Conservation (phyloP, 2,113 vertebrate genomes). For the Tragelaphus buxtoni region DNA sequence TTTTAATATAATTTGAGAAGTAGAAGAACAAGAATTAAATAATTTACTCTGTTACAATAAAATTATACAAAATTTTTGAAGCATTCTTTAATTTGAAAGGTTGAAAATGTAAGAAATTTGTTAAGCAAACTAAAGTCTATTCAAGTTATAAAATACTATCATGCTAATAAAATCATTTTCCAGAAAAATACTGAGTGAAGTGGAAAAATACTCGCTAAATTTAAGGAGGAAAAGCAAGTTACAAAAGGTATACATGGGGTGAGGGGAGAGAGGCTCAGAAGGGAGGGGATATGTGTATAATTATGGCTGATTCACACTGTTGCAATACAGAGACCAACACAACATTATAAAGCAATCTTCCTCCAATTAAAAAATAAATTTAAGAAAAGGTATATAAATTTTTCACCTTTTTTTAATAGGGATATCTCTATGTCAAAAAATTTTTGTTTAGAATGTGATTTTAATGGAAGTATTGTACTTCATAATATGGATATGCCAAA, state of each 20-base stretch:
- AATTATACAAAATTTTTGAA: background rate
- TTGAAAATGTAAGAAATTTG: background rate
- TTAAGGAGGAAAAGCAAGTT: background rate
- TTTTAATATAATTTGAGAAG: background rate
- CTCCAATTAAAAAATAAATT: background rate
- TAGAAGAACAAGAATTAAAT: background rate
- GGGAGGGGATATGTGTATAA: background rate
- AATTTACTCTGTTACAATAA: background rate
- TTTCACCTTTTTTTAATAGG: background rate
- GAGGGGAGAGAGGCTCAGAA: background rate
- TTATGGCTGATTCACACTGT: background rate
- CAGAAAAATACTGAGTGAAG: background rate
- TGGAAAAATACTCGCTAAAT: background rate
- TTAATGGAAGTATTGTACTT: background rate
- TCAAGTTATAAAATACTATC: background rate
- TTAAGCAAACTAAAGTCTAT: background rate
- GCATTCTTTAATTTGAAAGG: background rate
- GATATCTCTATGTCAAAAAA: background rate
- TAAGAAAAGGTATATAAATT: background rate
- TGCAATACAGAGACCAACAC: background rate
- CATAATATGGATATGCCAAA: background rate
- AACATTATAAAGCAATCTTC: background rate
- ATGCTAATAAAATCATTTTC: background rate
- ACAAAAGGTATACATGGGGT: background rate
- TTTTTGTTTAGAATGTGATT: background rate